These are phyloP conservation scores for Stomorhina lunata DNA, from an alignment of 2,888 invertebrate species.

Conservation along the genomic window DNA sequence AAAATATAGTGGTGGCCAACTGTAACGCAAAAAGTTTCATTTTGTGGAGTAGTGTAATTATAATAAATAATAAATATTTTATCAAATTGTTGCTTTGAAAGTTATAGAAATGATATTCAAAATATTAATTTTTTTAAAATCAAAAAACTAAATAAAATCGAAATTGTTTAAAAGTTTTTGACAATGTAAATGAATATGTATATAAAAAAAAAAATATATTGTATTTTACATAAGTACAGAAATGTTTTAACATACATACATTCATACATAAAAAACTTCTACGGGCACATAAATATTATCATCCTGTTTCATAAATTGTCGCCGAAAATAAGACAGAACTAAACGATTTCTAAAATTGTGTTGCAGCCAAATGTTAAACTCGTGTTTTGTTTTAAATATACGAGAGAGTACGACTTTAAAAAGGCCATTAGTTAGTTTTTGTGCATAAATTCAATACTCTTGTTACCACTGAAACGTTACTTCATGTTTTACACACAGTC, in stretches of 20 bases:
- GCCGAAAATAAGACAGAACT: constrained; percentile 4
- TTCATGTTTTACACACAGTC: background rate
- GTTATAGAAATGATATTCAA: no score
- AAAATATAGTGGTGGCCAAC: no score
- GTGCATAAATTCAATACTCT: constrained; percentile 26
- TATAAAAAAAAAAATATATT: no score
- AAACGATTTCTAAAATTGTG: constrained; percentile 13
- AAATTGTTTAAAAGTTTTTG: background rate
- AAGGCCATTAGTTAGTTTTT: constrained; percentile 18
- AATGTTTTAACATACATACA: no score
- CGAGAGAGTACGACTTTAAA: background rate
- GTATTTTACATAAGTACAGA: no score
- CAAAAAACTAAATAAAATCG: no score
- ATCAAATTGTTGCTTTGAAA: no score
- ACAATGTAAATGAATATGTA: background rate
- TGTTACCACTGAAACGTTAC: constrained; percentile 4
- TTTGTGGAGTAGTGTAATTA: no score
- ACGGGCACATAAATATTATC: background rate
- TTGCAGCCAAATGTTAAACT: constrained; percentile 18
- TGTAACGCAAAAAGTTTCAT: no score
- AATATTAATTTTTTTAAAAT: no score
- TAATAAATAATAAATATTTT: no score
- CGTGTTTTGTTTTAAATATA: constrained; percentile 34
- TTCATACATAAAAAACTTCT: background rate
- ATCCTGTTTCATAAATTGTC: constrained; percentile 20